phyloP scores from a whole-genome alignment of 23 tunicate species.

The Botrylloides violaceus region DNA sequence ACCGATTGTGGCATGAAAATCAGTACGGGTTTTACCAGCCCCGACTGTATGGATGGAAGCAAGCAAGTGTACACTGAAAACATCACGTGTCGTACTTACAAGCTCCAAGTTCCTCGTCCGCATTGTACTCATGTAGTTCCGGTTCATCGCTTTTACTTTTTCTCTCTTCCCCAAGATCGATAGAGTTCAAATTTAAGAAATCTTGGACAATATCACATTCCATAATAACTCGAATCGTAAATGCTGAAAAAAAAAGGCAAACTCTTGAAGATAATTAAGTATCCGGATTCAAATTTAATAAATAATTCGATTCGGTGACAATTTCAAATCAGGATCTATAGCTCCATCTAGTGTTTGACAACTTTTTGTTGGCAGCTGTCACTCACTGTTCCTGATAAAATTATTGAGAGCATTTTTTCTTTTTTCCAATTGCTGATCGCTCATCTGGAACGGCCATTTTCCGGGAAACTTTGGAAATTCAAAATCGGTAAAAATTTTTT shows the following conservation, averaged over 20 bases:
- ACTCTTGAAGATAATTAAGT: no score
- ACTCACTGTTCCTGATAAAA: conserved; percentile 64
- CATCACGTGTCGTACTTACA: no score
- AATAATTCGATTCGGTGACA: no score
- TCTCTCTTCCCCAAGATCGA: conserved; percentile 14
- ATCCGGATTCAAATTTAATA: no score
- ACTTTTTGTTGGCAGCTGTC: no score
- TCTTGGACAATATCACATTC: conserved; percentile 84
- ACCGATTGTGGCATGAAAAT: no score
- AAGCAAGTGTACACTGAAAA: no score
- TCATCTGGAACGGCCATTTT: conserved; percentile 81
- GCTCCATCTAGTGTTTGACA: no score
- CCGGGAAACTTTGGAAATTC: conserved; percentile 83
- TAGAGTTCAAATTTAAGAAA: conserved; percentile 39
- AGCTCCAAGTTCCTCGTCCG: conserved; percentile 70
- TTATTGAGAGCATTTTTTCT: conserved; percentile 45
- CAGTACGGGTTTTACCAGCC: no score
- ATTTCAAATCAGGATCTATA: no score
- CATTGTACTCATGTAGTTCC: conserved; percentile 72
- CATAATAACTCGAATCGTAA: conserved; percentile 57
- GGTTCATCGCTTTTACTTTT: conserved; percentile 28
- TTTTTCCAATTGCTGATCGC: conserved; percentile 56
- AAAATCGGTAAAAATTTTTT: conserved; percentile 76
- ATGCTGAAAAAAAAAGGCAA: conserved; percentile 59
- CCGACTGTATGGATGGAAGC: no score